A percentile compares a stretch with the other conserved stretches of the same genome.
Evolutionary conservation across 2,888 invertebrate genomes (phyloP).

Genomic region (Napeogenes inachia): DNA sequence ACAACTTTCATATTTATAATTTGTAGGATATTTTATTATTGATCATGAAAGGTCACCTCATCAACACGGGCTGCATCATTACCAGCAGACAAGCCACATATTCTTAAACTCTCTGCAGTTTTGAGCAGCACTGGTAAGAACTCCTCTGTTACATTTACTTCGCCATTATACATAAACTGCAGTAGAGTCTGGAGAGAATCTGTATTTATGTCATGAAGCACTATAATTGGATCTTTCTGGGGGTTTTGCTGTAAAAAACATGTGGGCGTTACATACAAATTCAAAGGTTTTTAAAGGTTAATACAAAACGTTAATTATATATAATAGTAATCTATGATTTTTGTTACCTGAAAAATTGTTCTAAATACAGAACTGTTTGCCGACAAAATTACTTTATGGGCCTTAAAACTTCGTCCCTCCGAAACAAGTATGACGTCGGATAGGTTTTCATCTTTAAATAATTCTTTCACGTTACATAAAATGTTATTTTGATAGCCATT

Average conservation of each 20-base stretch:
- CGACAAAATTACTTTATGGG: slow-evolving; percentile 82
- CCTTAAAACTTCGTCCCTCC: slow-evolving; percentile 81
- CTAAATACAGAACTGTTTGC: slow-evolving; percentile 82
- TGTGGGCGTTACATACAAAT: slow-evolving; percentile 53
- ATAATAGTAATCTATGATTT: background rate
- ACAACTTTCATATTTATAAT: no score
- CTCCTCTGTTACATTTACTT: slow-evolving; percentile 84
- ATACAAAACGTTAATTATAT: background rate
- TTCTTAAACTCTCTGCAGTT: slow-evolving; percentile 82
- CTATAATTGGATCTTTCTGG: slow-evolving; percentile 85
- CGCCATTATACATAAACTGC: slow-evolving; percentile 85
- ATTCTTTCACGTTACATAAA: slow-evolving; percentile 79
- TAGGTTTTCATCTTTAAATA: slow-evolving; percentile 80
- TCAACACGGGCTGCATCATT: slow-evolving; percentile 65
- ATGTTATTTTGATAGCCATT: slow-evolving; percentile 82
- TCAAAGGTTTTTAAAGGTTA: slow-evolving; percentile 13
- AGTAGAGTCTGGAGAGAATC: slow-evolving; percentile 80
- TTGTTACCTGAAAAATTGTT: slow-evolving; percentile 78
- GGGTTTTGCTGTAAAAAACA: slow-evolving; percentile 81
- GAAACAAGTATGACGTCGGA: slow-evolving; percentile 82
- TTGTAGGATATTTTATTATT: no score
- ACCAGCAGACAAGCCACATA: slow-evolving; percentile 82
- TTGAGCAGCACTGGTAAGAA: slow-evolving; percentile 81
- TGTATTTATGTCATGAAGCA: slow-evolving; percentile 83
- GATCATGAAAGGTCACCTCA: slow-evolving; percentile 42